Percentiles rank a stretch among this genome's conserved stretches.
These are phyloP conservation scores for Diploscapter pachys DNA, from an alignment of 1,140 invertebrate species.

Conservation along the genomic window DNA sequence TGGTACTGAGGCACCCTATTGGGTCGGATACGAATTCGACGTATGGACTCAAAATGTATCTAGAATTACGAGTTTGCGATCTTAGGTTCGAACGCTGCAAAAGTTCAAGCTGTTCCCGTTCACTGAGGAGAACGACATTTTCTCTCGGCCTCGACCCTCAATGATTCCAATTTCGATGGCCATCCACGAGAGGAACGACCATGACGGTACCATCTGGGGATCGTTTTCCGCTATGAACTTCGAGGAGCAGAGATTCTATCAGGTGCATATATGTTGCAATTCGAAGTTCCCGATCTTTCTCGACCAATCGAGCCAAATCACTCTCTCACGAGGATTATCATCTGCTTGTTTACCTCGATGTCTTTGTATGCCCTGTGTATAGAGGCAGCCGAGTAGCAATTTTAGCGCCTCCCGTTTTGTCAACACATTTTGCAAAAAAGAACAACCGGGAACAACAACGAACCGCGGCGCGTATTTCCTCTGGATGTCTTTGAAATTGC, in stretches of 20 bases:
- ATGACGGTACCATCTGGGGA: constrained; percentile 56
- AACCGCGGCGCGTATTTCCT: neutral
- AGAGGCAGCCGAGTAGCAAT: no score
- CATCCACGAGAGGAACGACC: constrained; percentile 54
- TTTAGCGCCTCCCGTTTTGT: neutral
- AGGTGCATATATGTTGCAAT: constrained; percentile 33
- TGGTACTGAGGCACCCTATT: constrained; percentile 56
- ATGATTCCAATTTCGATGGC: constrained; percentile 59
- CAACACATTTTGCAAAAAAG: constrained; percentile 10
- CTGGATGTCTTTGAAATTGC: constrained; percentile 16
- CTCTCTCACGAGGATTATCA: no score
- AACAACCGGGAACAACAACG: constrained; percentile 13
- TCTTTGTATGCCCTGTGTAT: no score
- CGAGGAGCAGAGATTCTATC: constrained; percentile 55
- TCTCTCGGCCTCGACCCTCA: constrained; percentile 44
- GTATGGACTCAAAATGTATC: constrained; percentile 30
- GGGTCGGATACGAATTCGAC: constrained; percentile 59
- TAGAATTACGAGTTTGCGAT: neutral
- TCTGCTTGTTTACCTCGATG: no score
- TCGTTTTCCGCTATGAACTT: constrained; percentile 59
- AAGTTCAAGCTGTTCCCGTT: constrained; percentile 58
- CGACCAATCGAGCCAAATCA: neutral
- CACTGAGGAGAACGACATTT: constrained; percentile 55
- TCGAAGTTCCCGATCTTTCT: neutral
- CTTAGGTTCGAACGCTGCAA: constrained; percentile 46